Evolutionary conservation across 2,888 invertebrate genomes (phyloP).

Genomic region (Rhagonycha lutea): DNA sequence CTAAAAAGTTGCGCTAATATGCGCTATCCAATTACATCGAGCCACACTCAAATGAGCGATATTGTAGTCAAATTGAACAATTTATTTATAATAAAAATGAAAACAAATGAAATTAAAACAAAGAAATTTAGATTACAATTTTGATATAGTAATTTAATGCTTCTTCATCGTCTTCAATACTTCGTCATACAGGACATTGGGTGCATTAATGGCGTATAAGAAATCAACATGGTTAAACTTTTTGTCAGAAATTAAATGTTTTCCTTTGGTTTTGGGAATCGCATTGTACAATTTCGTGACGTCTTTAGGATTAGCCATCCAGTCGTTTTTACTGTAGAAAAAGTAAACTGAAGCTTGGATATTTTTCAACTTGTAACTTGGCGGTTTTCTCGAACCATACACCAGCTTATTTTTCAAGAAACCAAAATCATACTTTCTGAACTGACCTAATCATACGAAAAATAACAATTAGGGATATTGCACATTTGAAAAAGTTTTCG

Average conservation of each 20-base stretch:
- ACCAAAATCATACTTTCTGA: slow-evolving; percentile 65
- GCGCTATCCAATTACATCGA: too few relatives aligned
- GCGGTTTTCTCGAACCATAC: slow-evolving; percentile 47
- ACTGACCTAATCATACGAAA: slow-evolving; percentile 41
- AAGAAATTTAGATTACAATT: too few relatives aligned
- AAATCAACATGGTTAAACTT: slow-evolving; percentile 65
- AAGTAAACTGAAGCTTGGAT: slow-evolving; percentile 52
- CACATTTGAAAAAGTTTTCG: slow-evolving; percentile 5
- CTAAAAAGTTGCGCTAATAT: too few relatives aligned
- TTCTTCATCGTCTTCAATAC: slow-evolving; percentile 28
- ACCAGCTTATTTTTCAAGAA: slow-evolving; percentile 28
- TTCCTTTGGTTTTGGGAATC: slow-evolving; percentile 56
- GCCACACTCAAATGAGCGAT: too few relatives aligned
- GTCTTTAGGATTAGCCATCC: slow-evolving; percentile 54
- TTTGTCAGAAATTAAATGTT: slow-evolving; percentile 55
- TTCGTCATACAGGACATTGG: slow-evolving; percentile 35
- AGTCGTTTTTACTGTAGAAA: slow-evolving; percentile 56
- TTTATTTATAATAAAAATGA: too few relatives aligned
- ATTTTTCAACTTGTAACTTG: slow-evolving; percentile 49
- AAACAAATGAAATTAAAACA: too few relatives aligned
- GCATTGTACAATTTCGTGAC: slow-evolving; percentile 53
- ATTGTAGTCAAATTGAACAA: too few relatives aligned
- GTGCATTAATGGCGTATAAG: slow-evolving; percentile 59
- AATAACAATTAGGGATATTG: neutral
- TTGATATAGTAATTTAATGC: slow-evolving; percentile 2